Base-by-base conservation (phyloP, 2,113 vertebrate species). In the Mirza zaza region DNA sequence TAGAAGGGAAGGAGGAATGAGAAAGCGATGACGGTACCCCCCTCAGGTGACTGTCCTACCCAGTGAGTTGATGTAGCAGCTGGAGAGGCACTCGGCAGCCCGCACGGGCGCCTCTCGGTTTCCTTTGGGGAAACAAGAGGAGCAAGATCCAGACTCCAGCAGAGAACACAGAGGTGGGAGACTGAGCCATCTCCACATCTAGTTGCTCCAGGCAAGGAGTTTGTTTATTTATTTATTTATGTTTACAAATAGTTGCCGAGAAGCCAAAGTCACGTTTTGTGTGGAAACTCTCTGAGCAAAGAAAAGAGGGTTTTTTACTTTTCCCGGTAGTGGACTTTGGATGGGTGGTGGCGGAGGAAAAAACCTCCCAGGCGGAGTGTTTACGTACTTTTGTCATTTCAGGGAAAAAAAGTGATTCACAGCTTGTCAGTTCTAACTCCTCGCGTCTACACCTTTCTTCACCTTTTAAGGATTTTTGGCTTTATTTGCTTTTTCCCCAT, bases 131-230 rank as follows among this genome's bases (percentile, higher is more conserved):
- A 39, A 52, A 29, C 50, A 65, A 59, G 67, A 88, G 79, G 52
- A 65, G 29, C 90, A 8, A 55, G 29, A 48, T 25, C 89, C 88
- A 18, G 77, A 83, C 71, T 23, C 34, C 71, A 6, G 50, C 87
- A 34, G 70, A 45, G 86, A 67, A 39, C 63, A 20, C 68, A 3
- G 70, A 65, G 36, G 84, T 57, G 67, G 84, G 75, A 87, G 18
- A 15, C 65, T 13, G 75, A 63, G 21, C 59, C 39, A 8, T 45
- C 59, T 89, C 55, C 70, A 45, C 55, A 4, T 11, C 86, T 42
- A 36, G 80, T 65, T 80, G 79, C 68, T 93, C 89, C 95, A 87
- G 97, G 91, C 97, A 76, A 97, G 95, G 63, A 32, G 25, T 94
- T 93, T 80, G 1, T 77, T 77, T 91, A 55, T 55, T 18, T 55